Base-by-base conservation (phyloP, 2,797 vertebrate species). In the Botia kubotai region DNA sequence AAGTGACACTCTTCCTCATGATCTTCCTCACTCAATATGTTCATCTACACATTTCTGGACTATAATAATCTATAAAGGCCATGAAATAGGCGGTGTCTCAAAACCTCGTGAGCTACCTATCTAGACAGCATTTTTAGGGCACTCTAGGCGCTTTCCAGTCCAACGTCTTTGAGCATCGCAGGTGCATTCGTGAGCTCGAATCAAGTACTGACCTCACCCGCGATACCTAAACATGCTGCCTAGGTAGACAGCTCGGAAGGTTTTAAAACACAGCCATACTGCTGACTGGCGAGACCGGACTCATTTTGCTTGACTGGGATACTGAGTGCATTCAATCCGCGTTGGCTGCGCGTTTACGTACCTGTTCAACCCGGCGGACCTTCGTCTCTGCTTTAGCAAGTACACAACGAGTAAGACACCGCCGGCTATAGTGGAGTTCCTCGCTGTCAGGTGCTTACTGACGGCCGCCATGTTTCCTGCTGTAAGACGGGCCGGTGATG, bases 371-470 rank as follows among this genome's bases (percentile, higher is more conserved):
- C 86, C 90, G 2, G 82, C 83, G 33, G 87, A 84, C 82, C 88
- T 90, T 75, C 94, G 89, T 84, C 94, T 89, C 58, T 85, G 92
- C 76, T 84, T 94, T 1, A 98, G 89, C 74, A 97, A 80, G 84
- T 94, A 96, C 0, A 98, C 84, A 16, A 95, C 72, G 39, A 96
- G 79, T 79, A 97, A 81, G n/a, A 94, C 83, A 5, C 95, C 95
- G 3, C 95, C 95, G 1, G 95, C 96, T 86, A 95, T 88, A 69
- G 96, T 94, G 14, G 95, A 96, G 87, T 95, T 96, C 63, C 91
- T 96, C 72, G 92, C 92, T 16, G 96, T 97, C 79, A 98, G 29
- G 83, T 95, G 95, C 89, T 95, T 98, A 92, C 97, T 98, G 90
- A 97, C 92, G 63, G 92, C 93, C 91, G 96, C 97, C 97, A 99